Evolutionary conservation across 2,888 invertebrate genomes (phyloP).

Genomic region (Pardosa pseudoannulata): DNA sequence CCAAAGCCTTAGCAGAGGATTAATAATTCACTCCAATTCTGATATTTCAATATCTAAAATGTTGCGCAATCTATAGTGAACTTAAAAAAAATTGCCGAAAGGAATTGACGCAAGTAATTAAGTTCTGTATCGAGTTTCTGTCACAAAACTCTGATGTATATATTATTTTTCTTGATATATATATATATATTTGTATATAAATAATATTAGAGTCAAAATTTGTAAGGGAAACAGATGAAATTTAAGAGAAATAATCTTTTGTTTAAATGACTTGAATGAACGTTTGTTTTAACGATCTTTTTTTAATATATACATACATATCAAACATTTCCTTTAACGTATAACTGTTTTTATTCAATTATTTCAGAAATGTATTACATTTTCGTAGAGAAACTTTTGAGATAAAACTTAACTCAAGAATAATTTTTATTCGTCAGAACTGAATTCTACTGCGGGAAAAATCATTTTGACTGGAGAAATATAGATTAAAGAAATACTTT

Average conservation of each 20-base stretch:
- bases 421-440: no score
- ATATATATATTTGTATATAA: background rate
- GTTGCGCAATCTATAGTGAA: no score
- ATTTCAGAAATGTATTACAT: background rate
- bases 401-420: no score
- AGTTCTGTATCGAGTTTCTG: background rate
- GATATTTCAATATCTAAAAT: background rate
- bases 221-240: no score
- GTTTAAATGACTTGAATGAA: background rate
- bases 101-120: background rate
- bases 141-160: background rate
- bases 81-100: background rate
- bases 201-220: background rate
- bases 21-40: constrained; percentile 10
- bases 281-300: background rate
- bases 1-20: constrained; percentile 4
- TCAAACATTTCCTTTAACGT: background rate
- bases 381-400: background rate
- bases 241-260: background rate
- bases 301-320: no score
- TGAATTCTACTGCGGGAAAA: no score
- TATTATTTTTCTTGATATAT: background rate
- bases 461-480: no score
- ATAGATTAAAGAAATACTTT: no score
- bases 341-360: background rate